Percentiles rank a stretch among this genome's conserved stretches.
Conservation (phyloP, 2,888 invertebrate genomes). For the Sussaba pulchella region DNA sequence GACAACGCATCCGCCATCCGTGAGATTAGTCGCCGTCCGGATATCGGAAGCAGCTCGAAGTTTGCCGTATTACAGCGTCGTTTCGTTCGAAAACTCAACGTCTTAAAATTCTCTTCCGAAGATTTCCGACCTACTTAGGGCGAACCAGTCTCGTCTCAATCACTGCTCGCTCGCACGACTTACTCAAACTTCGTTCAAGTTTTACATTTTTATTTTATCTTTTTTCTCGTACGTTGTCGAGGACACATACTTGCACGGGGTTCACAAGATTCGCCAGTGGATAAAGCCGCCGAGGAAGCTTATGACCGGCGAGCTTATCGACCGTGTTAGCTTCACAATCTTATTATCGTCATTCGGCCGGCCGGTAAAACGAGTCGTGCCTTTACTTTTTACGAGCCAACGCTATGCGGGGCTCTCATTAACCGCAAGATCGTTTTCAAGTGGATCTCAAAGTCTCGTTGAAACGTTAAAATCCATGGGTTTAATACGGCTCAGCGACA, state of each 20-base stretch:
- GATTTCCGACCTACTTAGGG: too few relatives aligned
- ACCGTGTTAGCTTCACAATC: background rate
- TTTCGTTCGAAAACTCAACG: slow-evolving; percentile 26
- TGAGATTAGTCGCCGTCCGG: slow-evolving; percentile 33
- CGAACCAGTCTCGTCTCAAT: slow-evolving; percentile 24
- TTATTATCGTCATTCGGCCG: too few relatives aligned
- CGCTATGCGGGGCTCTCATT: too few relatives aligned
- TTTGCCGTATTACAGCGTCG: slow-evolving; percentile 20
- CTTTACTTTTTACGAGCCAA: too few relatives aligned
- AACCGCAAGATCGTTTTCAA: too few relatives aligned
- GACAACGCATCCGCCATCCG: too few relatives aligned
- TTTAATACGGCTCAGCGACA: background rate
- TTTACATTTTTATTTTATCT: slow-evolving; percentile 5
- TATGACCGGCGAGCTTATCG: too few relatives aligned
- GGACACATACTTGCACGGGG: too few relatives aligned
- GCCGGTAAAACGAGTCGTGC: too few relatives aligned
- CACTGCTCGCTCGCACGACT: slow-evolving; percentile 22
- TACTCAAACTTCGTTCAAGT: slow-evolving; percentile 15
- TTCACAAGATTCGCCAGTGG: too few relatives aligned
- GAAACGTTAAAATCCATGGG: background rate
- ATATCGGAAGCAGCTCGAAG: slow-evolving; percentile 16
- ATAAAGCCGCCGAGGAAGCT: background rate
- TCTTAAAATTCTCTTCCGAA: too few relatives aligned
- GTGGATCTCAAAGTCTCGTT: too few relatives aligned
- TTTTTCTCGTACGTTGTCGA: background rate